phyloP scores from a whole-genome alignment of 2,888 invertebrate genomes.

The Phrixothrix hirtus region DNA sequence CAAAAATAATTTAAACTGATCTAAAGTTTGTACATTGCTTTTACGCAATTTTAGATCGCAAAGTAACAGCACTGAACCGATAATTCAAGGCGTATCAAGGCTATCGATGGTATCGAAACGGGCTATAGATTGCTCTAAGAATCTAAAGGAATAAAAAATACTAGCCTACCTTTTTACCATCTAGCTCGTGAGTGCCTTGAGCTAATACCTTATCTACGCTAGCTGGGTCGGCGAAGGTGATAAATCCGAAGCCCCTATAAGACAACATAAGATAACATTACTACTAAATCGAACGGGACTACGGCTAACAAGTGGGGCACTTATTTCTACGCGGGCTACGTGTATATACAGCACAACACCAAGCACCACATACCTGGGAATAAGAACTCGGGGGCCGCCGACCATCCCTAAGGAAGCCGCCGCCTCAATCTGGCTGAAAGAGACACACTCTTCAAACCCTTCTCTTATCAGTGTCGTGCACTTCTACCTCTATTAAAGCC shows the following conservation, averaged over 20 bases:
- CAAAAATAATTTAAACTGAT: too few species aligned
- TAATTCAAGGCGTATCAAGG: constrained; percentile 11
- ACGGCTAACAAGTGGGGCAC: constrained; percentile 44
- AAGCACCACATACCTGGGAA: constrained; percentile 59
- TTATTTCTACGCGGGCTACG: constrained; percentile 42
- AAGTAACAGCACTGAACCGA: constrained; percentile 1
- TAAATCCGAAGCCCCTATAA: constrained; percentile 99
- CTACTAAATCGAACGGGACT: constrained; percentile 39
- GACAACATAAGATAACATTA: constrained; percentile 52
- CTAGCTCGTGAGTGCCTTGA: constrained; percentile 97
- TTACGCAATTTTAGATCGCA: too few species aligned
- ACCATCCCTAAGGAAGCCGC: constrained; percentile 58
- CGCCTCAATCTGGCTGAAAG: constrained; percentile 59
- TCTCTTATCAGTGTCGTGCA: constrained; percentile 53
- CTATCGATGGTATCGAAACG: constrained; percentile 20
- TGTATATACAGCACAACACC: constrained; percentile 47
- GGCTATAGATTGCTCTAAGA: constrained; percentile 24
- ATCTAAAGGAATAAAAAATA: constrained; percentile 37
- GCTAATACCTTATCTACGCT: constrained; percentile 99
- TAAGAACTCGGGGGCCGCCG: constrained; percentile 58
- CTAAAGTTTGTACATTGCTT: too few species aligned
- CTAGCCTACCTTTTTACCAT: constrained; percentile 95
- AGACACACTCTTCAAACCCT: constrained; percentile 59
- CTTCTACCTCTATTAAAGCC: constrained; percentile 51
- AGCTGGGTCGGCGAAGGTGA: constrained; percentile 97